Base-by-base conservation (phyloP, 2,888 invertebrate genomes). In the Tanypteryx hageni region DNA sequence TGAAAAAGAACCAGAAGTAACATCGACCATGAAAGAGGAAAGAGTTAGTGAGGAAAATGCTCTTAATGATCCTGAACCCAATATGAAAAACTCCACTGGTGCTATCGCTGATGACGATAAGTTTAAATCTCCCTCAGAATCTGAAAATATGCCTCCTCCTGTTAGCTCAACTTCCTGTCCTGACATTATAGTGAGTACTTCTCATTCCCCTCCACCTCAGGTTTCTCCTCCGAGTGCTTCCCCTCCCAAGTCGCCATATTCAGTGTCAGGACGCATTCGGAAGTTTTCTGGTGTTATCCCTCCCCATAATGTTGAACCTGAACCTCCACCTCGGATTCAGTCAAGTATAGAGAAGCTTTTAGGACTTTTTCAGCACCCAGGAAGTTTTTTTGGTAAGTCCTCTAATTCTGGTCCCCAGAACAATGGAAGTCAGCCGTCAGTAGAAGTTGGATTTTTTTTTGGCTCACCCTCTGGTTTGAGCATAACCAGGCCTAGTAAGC, bases 341-440 rank as follows among this genome's bases (percentile, higher is more conserved):
- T 96, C 96, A 11, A 96, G 97, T 94, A 95, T 97, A 92, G 97
- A 97, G 93, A 97, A 96, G 94, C 94, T 97, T 4, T 94, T 97
- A 0, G 97, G 96, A 57, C 94, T 97, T 3, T 97, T 97, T 94
- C 96, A 97, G 93, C 96, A 96, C 94, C 96, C 97, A 16, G 86
- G 93, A 16, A 93, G 91, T 84, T 92, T 93, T 64, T 93, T 93
- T 85, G 92, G 85, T 44, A 93, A 93, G 83, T 59, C 92, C 0
- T 64, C n/a, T 11, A 22, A 61, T 0, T 61, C 59, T 61, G 27
- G 59, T 10, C 18, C n/a, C 0, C 64, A 64, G 18, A 44, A 61
- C 18, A 61, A 64, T 10, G 44, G n/a, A 0, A 68, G 89, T 44
- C 89, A 64, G 27, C 11, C 18, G 3, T 83, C 83, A 11, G 18